Evolutionary conservation across 2,797 vertebrate genomes (phyloP).

Genomic region (Pelodytes ibericus): DNA sequence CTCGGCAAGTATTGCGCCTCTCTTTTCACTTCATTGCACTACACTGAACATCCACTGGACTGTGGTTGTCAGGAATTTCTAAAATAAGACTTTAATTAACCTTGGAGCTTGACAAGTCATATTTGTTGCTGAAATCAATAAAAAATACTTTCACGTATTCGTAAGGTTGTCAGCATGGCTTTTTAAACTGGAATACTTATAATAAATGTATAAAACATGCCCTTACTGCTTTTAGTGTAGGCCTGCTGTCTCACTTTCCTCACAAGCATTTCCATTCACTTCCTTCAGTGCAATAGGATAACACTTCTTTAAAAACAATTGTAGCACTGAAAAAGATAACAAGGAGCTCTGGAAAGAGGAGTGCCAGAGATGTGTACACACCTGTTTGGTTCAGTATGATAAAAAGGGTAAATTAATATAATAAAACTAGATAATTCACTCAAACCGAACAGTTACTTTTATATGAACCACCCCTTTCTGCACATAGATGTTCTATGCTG

Average conservation of each 20-base stretch:
- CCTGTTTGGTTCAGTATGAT: too few relatives aligned
- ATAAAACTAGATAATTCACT: too few relatives aligned
- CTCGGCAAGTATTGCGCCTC: constrained; percentile 18
- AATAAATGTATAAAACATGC: background rate
- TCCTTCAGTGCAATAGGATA: too few relatives aligned
- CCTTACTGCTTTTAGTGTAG: background rate
- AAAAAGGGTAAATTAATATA: too few relatives aligned
- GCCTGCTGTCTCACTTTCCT: background rate
- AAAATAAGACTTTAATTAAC: constrained; percentile 55
- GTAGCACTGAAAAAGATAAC: too few relatives aligned
- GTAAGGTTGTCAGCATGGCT: background rate
- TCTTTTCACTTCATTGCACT: constrained; percentile 50
- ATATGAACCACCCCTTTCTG: too few relatives aligned
- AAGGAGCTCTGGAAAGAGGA: too few relatives aligned
- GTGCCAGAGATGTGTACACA: too few relatives aligned
- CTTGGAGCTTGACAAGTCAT: constrained; percentile 53
- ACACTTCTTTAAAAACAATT: too few relatives aligned
- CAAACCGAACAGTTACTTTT: too few relatives aligned
- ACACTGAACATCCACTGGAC: constrained; percentile 47
- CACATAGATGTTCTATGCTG: too few relatives aligned
- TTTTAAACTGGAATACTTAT: background rate
- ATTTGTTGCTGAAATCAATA: constrained; percentile 25
- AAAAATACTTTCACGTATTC: constrained; percentile 23
- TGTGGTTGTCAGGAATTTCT: constrained; percentile 50
- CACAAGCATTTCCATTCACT: too few relatives aligned